Conservation (phyloP, 1,140 invertebrate genomes). For the Telenomus remus region DNA sequence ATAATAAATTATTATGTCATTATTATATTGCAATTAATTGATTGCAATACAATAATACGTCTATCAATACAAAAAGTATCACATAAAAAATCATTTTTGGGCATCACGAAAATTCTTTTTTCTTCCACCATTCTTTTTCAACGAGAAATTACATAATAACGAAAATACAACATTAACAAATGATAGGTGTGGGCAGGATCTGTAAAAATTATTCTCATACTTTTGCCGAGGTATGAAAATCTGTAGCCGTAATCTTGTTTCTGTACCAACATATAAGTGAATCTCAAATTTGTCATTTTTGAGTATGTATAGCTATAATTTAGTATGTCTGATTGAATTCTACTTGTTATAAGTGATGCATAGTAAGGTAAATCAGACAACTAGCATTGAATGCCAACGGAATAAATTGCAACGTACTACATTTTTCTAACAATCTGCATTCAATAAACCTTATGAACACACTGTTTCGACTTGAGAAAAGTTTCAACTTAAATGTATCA, state of each 20-base stretch:
- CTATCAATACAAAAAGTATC: slow-evolving; percentile 58
- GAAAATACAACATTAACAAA: no score
- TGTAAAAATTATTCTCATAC: no score
- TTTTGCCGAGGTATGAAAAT: no score
- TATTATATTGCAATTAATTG: no score
- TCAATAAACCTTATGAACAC: slow-evolving; percentile 41
- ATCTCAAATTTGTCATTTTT: slow-evolving; percentile 36
- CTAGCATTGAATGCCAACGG: slow-evolving; percentile 48
- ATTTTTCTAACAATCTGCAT: slow-evolving; percentile 48
- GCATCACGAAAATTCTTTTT: slow-evolving; percentile 37
- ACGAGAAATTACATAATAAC: no score
- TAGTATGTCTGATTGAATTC: slow-evolving; percentile 43
- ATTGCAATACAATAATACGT: no score
- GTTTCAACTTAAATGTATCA: no score
- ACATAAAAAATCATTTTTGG: slow-evolving; percentile 37
- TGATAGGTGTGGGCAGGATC: no score
- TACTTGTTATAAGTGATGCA: slow-evolving; percentile 49
- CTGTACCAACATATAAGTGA: background rate
- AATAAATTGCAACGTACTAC: slow-evolving; percentile 41
- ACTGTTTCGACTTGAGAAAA: slow-evolving; percentile 47
- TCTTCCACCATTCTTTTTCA: background rate
- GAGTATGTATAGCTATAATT: slow-evolving; percentile 37
- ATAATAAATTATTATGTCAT: no score
- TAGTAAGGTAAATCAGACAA: slow-evolving; percentile 48
- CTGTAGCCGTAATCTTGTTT: no score